These are phyloP conservation scores for Sminthurides aquaticus DNA, from an alignment of 2,888 invertebrate genomes.

Conservation along the genomic window DNA sequence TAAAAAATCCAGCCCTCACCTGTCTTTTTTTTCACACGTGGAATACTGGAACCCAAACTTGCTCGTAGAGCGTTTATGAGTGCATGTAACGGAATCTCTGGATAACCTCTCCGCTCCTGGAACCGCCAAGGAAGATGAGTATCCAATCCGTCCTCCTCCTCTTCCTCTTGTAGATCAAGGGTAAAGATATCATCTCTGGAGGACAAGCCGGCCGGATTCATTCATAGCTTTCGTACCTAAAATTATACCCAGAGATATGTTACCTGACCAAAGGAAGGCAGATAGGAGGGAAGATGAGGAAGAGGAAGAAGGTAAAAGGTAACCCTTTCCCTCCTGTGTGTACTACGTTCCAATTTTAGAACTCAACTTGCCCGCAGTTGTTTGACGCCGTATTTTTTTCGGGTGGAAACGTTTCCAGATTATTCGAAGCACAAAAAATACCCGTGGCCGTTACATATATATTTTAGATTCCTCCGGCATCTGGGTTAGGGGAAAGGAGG, in stretches of 20 bases:
- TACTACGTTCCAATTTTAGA: background rate
- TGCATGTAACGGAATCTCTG: no score
- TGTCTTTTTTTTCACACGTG: conserved; percentile 17
- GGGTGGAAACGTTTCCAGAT: background rate
- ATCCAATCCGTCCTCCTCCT: no score
- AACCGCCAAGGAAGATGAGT: no score
- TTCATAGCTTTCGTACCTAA: no score
- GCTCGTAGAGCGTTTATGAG: no score
- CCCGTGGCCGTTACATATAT: background rate
- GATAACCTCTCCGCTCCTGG: no score
- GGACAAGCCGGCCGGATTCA: background rate
- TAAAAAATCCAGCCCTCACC: conserved; percentile 22
- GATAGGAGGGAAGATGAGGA: background rate
- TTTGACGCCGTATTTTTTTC: background rate
- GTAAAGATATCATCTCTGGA: no score
- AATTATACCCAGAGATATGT: no score
- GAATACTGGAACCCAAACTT: no score
- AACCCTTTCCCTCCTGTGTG: no score
- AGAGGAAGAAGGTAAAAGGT: background rate
- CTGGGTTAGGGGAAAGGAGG: background rate
- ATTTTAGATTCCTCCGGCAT: background rate
- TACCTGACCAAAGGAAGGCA: background rate
- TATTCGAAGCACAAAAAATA: background rate
- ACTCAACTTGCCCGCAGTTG: background rate
- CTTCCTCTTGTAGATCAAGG: no score